Base-by-base conservation (phyloP, 2,797 vertebrate genomes). In the Phoebastria nigripes region DNA sequence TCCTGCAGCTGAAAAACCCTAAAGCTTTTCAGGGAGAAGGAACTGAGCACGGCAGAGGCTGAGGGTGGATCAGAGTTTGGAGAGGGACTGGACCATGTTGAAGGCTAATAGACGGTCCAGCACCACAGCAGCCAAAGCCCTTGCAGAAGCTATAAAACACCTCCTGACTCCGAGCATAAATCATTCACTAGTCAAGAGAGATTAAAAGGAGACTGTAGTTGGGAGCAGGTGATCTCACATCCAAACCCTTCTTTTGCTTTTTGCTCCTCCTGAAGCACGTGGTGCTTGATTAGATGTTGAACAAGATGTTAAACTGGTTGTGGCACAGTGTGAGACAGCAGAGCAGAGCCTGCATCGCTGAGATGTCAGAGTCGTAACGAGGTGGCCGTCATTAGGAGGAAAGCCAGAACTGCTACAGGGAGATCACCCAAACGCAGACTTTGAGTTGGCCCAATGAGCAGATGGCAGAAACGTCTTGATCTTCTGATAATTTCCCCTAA, bases 21-120 rank as follows among this genome's bases (percentile, higher is more conserved):
- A 0, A 41, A 59, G 5, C 37, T 16, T 67, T 54, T 42, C 39
- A 37, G n/a, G 26, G 25, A 61, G 61, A 42, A 17, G 15, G 42
- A 80, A 4, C 8, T 8, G 58, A 49, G 80, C 42, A 1, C 0
- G 1, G 46, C 69, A 49, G 54, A 47, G 56, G 62, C 39, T 63
- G 81, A 73, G 59, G 14, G 4, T 21, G 28, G 28, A 65, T 55
- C 42, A 56, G 52, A 8, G 39, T 42, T 15, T 29, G 66, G 24
- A n/a, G 42, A 33, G 51, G 18, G 6, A 29, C 35, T 22, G 62
- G n/a, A 22, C 41, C 44, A 20, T 0, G 0, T 5, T 0, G 1
- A 13, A 26, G 22, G 28, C 18, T 21, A 8, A 35, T 9, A 14
- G 55, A 9, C 0, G 2, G 15, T 3, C 46, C n/a, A 44, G 3